phyloP scores from a whole-genome alignment of 2,888 invertebrate genomes.

The Chrysolina oricalcia region DNA sequence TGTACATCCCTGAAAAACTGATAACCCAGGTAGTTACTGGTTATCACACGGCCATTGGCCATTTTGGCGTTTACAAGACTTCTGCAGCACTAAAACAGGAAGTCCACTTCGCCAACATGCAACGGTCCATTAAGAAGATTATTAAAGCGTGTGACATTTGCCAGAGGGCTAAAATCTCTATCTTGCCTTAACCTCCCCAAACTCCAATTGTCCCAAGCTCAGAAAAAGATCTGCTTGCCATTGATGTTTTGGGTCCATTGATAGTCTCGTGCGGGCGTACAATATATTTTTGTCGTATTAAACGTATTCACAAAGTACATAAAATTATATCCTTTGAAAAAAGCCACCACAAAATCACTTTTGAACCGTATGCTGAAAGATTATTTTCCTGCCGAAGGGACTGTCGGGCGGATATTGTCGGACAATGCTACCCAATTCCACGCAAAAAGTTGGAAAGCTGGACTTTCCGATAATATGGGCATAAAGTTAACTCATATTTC shows the following conservation, averaged over 20 bases:
- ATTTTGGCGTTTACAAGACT: slow-evolving; percentile 13
- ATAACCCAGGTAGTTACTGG: neutral
- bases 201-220: neutral
- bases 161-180: neutral
- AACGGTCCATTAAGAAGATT: neutral
- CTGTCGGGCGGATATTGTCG: neutral
- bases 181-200: neutral
- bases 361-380: slow-evolving; percentile 22
- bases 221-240: neutral
- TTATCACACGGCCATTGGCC: neutral
- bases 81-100: neutral
- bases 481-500: slow-evolving; percentile 28
- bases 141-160: neutral
- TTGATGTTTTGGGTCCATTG: neutral
- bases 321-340: slow-evolving; percentile 11
- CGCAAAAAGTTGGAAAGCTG: slow-evolving; percentile 25
- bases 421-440: slow-evolving; percentile 36
- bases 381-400: slow-evolving; percentile 13
- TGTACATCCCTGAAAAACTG: neutral
- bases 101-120: neutral
- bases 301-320: slow-evolving; percentile 46
- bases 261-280: slow-evolving; percentile 56
- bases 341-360: neutral
- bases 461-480: neutral
- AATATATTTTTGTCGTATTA: slow-evolving; percentile 65